Evolutionary conservation across 64 coral and sea anemone species (phyloP), one percentile per base, ranked within the genome.

Genomic region (Catalaphyllia jardinei): DNA sequence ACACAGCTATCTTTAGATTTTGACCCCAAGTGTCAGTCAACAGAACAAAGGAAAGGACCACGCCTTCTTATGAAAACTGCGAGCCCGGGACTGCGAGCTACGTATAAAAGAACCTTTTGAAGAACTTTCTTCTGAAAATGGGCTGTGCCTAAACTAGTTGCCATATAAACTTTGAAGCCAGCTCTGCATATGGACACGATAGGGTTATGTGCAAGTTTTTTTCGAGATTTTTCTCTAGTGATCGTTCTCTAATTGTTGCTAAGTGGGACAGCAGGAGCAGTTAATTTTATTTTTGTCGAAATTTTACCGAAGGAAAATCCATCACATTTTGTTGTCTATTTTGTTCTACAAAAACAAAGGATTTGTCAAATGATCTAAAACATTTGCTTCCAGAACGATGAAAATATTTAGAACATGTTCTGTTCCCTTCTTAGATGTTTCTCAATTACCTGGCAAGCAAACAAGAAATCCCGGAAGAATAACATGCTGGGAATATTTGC

Each of bases 401-500:
- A 39, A 38, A 1, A 39, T 65, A 65, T 63, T 39, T 65, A 83
- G 11, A 65, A 79, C 76, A 27, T 27, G 22, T 28, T 18, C 27
- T 22, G 9, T 13, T 1, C 22, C 38, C 33, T 20, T 20, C 28
- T 1, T 27, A 24, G 10, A 8, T 20, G 22, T 24, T 69, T 8
- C 25, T n/a, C 27, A 71, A 85, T 14, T 22, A 20, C 19, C 10
- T 39, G 31, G 0, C 14, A 25, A 13, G 50, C 69, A 85, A 71
- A 61, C 49, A 51, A 27, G 29, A 20, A 69, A 67, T 31, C 29
- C 38, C 29, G 15, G 8, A 28, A 85, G 38, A 85, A 85, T 29
- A 85, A 85, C 81, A 69, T 28, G 81, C 60, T 83, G 28, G 17
- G 31, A 65, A 83, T 85, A 49, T 38, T 51, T 65, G 33, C 62